A percentile compares a stretch with the other conserved stretches of the same genome.
phyloP scores from a whole-genome alignment of 2,888 invertebrate genomes.

The Melolontha melolontha region DNA sequence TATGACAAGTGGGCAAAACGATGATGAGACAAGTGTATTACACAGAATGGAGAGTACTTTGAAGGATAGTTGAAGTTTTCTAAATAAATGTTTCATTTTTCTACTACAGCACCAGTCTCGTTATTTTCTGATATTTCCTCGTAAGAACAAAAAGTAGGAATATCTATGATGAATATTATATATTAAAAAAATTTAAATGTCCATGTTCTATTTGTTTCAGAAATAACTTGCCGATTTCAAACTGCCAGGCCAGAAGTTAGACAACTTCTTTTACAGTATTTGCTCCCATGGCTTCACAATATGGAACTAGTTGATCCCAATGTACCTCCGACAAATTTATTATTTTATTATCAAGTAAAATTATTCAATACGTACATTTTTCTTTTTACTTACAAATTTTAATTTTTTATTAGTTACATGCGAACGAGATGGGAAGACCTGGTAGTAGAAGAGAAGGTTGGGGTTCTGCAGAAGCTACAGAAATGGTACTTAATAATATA shows the following conservation, averaged over 20 bases:
- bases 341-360: slow-evolving; percentile 85
- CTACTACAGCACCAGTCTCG: too few species aligned
- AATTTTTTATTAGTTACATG: slow-evolving; percentile 64
- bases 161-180: too few species aligned
- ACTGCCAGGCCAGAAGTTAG: slow-evolving; percentile 94
- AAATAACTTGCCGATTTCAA: slow-evolving; percentile 97
- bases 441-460: slow-evolving; percentile 90
- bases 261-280: slow-evolving; percentile 89
- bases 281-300: slow-evolving; percentile 98
- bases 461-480: slow-evolving; percentile 99
- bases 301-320: slow-evolving; percentile 98
- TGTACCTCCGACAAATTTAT: slow-evolving; percentile 89
- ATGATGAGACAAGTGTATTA: too few species aligned
- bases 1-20: too few species aligned
- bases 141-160: too few species aligned
- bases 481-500: slow-evolving; percentile 98
- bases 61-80: too few species aligned
- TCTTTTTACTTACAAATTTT: slow-evolving; percentile 1
- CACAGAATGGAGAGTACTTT: too few species aligned
- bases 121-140: too few species aligned
- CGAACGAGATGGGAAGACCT: slow-evolving; percentile 72
- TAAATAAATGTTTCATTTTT: too few species aligned
- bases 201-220: slow-evolving; percentile 68
- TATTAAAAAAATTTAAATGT: too few species aligned
- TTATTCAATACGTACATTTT: not conserved